Evolutionary conservation across 1,140 invertebrate genomes (phyloP), one percentile per base, ranked within the genome.

Genomic region (Thaumetopoea pityocampa): DNA sequence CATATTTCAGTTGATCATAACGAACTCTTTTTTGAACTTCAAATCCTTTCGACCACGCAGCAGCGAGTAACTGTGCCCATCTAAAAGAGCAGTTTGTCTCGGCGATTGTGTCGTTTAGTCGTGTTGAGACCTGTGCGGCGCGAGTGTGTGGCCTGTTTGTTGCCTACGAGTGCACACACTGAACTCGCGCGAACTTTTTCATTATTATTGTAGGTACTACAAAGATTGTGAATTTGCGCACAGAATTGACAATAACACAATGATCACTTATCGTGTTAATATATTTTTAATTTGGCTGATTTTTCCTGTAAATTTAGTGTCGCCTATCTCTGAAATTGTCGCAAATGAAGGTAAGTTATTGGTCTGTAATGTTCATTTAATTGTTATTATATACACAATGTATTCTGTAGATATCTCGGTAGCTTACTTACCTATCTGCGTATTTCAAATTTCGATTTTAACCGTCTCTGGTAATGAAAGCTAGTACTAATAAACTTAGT

Each of bases 271-370:
- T 18, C 49, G 30, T 17, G 36, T 38, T 18, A 56, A 60, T 65
- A 62, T 80, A 44, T 60, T 76, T 43, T 12, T 74, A 18, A 57
- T 79, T 48, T 59, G 67, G 57, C 41, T 80, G 37, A 44, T 80
- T 62, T 74, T 79, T 27, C 57, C 62, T 59, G 58, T 73, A 43
- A 51, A 60, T 32, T 65, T 57, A 33, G 79, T 74, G 50, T 68
- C 67, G 16, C 67, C 73, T 34, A 66, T 70, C 19, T 52, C 70
- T 55, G 76, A 80, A 65, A 64, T 68, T 52, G 76, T 69, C 42
- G 43, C 63, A 17, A 73, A 77, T 49, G 72, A 83, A 49, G 79
- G 79, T 83, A 56, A 80, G 79, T 9, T 36, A n/a, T 22, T 30
- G 18, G n/a, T 32, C 12, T 10, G 44, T 54, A 18, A 40, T 35